Conservation (phyloP, 2,113 vertebrate genomes). For the Gymnobelideus leadbeateri region DNA sequence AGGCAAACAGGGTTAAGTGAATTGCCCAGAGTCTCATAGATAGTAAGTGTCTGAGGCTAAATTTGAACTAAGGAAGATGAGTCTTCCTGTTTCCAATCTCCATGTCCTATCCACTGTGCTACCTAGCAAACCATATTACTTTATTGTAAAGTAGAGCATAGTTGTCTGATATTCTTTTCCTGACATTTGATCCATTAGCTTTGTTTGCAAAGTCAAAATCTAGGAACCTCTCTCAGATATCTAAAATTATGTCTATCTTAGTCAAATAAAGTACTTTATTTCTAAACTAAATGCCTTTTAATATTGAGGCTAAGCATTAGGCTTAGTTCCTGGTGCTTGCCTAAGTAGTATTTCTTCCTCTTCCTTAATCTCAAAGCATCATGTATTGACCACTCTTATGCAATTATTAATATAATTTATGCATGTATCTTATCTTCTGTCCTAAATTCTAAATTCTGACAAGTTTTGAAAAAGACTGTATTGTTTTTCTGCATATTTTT, state of each 20-base stretch:
- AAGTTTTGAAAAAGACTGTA: not conserved
- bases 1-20: not conserved
- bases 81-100: too few species aligned
- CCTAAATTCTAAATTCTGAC: too few species aligned
- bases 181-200: not conserved
- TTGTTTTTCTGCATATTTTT: not conserved
- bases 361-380: too few species aligned
- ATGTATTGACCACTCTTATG: too few species aligned
- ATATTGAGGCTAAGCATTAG: not conserved
- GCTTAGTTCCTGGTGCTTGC: not conserved
- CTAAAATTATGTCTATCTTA: not conserved
- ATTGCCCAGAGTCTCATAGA: not conserved
- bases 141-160: not conserved
- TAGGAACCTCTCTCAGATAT: slow-evolving; percentile 32
- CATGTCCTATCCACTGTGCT: not conserved
- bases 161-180: not conserved
- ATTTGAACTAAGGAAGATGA: not conserved
- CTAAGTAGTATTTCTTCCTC: too few species aligned
- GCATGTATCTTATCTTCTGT: too few species aligned
- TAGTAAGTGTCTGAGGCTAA: not conserved
- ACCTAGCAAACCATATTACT: not conserved
- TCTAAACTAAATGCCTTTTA: not conserved
- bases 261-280: slow-evolving; percentile 22
- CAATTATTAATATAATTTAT: too few species aligned
- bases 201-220: slow-evolving; percentile 37